A percentile compares a stretch with the other conserved stretches of the same genome.
These are phyloP conservation scores for Palythoa grandis DNA, from an alignment of 92 coral and sea anemone species.

Conservation along the genomic window DNA sequence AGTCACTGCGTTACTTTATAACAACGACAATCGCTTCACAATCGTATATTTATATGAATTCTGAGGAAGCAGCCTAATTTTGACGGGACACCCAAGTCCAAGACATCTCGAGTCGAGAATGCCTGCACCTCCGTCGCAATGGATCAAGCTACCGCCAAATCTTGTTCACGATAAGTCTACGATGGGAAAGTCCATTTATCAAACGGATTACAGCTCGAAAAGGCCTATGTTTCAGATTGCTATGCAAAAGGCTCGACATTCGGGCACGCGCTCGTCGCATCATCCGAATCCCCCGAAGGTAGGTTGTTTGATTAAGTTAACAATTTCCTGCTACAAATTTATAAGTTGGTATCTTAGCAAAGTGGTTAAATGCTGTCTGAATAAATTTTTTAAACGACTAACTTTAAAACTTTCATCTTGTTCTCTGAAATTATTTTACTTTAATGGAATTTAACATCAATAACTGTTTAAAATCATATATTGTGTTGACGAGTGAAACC, in stretches of 20 bases:
- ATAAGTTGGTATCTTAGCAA: no score
- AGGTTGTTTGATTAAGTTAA: background rate
- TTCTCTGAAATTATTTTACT: background rate
- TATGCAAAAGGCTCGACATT: slow-evolving; percentile 68
- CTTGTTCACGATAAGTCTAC: slow-evolving; percentile 78
- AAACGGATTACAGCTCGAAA: slow-evolving; percentile 75
- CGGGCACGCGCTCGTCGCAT: slow-evolving; percentile 49
- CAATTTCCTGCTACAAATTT: background rate
- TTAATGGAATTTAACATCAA: background rate
- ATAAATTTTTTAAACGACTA: background rate
- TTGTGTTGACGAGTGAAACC: background rate
- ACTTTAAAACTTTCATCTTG: background rate
- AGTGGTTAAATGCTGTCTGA: background rate
- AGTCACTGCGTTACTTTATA: background rate
- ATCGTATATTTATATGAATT: background rate
- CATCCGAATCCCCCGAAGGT: slow-evolving; percentile 86
- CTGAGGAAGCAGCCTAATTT: background rate
- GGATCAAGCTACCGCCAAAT: slow-evolving; percentile 89
- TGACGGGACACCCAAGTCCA: background rate
- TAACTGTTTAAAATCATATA: no score
- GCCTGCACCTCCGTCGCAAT: slow-evolving; percentile 69
- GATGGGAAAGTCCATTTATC: slow-evolving; percentile 77
- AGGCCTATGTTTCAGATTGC: slow-evolving; percentile 88
- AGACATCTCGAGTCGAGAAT: background rate
- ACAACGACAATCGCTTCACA: background rate